These are phyloP conservation scores for Lutraria rhynchaena DNA, from an alignment of 1,140 invertebrate genomes.

Conservation along the genomic window DNA sequence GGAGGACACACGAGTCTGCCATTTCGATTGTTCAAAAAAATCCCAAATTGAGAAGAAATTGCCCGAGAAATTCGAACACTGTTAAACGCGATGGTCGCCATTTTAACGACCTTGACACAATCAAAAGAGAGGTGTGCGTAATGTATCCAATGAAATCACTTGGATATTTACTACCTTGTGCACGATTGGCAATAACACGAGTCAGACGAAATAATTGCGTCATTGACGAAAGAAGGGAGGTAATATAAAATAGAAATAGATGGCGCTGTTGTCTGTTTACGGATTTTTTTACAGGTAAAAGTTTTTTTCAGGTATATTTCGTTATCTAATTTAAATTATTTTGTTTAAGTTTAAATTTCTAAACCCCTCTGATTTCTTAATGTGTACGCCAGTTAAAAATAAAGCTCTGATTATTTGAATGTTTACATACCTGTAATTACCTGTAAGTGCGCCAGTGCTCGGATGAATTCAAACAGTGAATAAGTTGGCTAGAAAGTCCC, in stretches of 20 bases:
- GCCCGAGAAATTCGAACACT: slow-evolving; percentile 23
- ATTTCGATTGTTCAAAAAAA: slow-evolving; percentile 27
- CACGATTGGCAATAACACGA: too few relatives aligned
- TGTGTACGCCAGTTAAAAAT: too few relatives aligned
- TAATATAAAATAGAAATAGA: background rate
- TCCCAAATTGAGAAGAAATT: slow-evolving; percentile 9
- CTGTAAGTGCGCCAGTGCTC: too few relatives aligned
- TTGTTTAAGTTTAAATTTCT: too few relatives aligned
- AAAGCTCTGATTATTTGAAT: too few relatives aligned
- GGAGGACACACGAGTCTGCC: slow-evolving; percentile 4
- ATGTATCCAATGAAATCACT: background rate
- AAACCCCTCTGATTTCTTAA: too few relatives aligned
- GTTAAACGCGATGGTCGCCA: slow-evolving; percentile 28
- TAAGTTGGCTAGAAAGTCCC: too few relatives aligned
- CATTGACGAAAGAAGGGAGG: background rate
- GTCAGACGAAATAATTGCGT: background rate
- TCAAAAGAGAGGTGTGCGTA: background rate
- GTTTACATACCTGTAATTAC: too few relatives aligned
- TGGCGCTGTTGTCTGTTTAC: slow-evolving; percentile 26
- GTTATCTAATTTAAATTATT: too few relatives aligned
- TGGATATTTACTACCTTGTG: too few relatives aligned
- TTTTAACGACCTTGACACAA: slow-evolving; percentile 46
- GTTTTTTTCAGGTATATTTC: slow-evolving; percentile 4
- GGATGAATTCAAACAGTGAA: too few relatives aligned
- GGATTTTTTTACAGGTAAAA: slow-evolving; percentile 38